phyloP scores from a whole-genome alignment of 1,140 invertebrate genomes.

The Hypsibius dujardini region DNA sequence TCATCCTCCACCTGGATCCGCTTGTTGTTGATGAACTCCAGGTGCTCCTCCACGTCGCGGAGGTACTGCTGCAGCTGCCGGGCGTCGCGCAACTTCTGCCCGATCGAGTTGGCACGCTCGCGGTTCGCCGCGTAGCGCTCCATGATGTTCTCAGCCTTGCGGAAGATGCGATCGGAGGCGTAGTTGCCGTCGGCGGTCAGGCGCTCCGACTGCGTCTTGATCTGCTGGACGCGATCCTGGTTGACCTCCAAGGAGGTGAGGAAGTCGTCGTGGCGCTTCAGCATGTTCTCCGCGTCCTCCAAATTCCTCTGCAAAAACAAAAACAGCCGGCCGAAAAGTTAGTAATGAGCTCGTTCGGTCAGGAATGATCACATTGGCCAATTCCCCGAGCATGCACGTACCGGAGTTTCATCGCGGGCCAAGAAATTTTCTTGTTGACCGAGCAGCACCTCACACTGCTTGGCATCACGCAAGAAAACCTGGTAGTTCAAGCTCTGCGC shows the following conservation, averaged over 20 bases:
- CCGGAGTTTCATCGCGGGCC: conserved; percentile 81
- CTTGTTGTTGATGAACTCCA: conserved; percentile 66
- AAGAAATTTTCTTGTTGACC: conserved; percentile 92
- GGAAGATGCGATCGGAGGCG: conserved; percentile 78
- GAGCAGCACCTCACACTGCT: conserved; percentile 88
- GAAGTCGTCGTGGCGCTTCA: conserved; percentile 95
- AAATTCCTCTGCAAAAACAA: conserved; percentile 44
- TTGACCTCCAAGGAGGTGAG: conserved; percentile 99
- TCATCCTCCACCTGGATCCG: conserved; percentile 96
- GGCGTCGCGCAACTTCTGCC: conserved; percentile 84
- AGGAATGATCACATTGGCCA: conserved; percentile 20
- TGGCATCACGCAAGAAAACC: conserved; percentile 84
- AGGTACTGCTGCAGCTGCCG: conserved; percentile 85
- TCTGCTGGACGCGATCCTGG: conserved; percentile 92
- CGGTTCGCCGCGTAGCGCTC: conserved; percentile 57
- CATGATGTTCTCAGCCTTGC: conserved; percentile 82
- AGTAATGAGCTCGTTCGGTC: not conserved
- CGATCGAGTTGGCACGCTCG: conserved; percentile 67
- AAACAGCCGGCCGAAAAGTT: not conserved
- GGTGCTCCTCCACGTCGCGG: conserved; percentile 34
- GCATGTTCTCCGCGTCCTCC: conserved; percentile 88
- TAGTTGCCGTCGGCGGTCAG: conserved; percentile 61
- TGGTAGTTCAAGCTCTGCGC: conserved; percentile 84
- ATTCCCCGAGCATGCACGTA: conserved; percentile 29
- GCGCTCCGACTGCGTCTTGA: conserved; percentile 74